These are phyloP conservation scores for Vanacampus margaritifer DNA, from an alignment of 2,113 vertebrate genomes.

Conservation along the genomic window DNA sequence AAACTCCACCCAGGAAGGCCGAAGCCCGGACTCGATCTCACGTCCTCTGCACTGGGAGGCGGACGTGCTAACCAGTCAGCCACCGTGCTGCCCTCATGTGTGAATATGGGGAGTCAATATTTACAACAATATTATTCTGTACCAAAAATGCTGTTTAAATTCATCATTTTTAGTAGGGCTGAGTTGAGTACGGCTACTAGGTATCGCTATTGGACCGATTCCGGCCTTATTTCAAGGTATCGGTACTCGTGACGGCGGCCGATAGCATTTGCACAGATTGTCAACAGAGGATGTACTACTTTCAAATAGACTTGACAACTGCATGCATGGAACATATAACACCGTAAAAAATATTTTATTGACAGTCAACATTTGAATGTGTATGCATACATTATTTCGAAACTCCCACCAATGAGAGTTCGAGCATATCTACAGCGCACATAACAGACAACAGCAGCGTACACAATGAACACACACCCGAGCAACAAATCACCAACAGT, in stretches of 20 bases:
- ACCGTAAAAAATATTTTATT: constrained; percentile 50
- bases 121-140: background rate
- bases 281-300: too few relatives aligned
- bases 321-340: background rate
- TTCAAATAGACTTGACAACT: too few relatives aligned
- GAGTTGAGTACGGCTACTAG: too few relatives aligned
- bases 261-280: too few relatives aligned
- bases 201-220: too few relatives aligned
- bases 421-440: constrained; percentile 42
- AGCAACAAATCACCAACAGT: background rate
- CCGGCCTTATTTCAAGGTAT: too few relatives aligned
- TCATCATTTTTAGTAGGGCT: background rate
- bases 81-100: too few relatives aligned
- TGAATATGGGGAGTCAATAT: background rate
- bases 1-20: too few relatives aligned
- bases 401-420: background rate
- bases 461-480: background rate
- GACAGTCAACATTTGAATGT: constrained; percentile 15
- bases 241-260: too few relatives aligned
- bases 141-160: background rate
- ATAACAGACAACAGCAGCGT: background rate
- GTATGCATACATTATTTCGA: constrained; percentile 7
- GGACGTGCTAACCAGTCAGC: too few relatives aligned
- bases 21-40: too few relatives aligned
- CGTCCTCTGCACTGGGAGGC: too few relatives aligned